Evolutionary conservation across 1,140 invertebrate species (phyloP), one percentile per base, ranked within the genome.

Genomic region (Antheraea mylitta): DNA sequence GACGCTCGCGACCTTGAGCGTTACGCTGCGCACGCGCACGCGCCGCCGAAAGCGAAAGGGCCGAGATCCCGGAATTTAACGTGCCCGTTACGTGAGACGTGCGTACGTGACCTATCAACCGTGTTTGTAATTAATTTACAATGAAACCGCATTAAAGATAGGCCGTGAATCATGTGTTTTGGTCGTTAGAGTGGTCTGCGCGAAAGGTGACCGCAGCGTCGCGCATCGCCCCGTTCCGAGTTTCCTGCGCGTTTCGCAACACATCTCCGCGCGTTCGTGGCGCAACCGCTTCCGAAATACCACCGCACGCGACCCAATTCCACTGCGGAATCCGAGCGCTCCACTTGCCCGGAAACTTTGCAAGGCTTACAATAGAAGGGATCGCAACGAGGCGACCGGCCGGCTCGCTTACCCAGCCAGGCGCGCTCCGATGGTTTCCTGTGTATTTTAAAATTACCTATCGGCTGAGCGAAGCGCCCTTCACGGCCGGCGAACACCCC

Each of bases 31-130:
- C 81, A 84, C 85, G 76, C 74, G 77, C 81, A 83, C 85, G 82
- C 82, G 82, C 81, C 69, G 82, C 84, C 80, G 86, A 89, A 89
- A 91, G 89, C 86, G 89, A 91, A 91, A 91, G 89, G 87, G 85
- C 59, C 77, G 67, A 61, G 71, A 76, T 81, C 81, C 85, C 76
- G 81, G 80, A 84, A 82, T 82, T 72, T 70, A 72, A 61, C 48
- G 48, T 37, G 53, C 65, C 48, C 18, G 48, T 59, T 42, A 42
- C 63, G 18, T 38, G 37, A 3, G 61, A 38, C 64, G 58, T 64
- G 83, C 80, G 76, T 87, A 89, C 87, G 87, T 89, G 87, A 89
- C 84, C 70, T 63, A 60, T 37, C 64, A 76, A 74, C 72, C 64
- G 73, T 22, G 66, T 63, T 60, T 60, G 6, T 30, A 13, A 30